A percentile compares a stretch with the other conserved stretches of the same genome.
These are phyloP conservation scores for Panagrolaimus sp. DNA, from an alignment of 1,140 invertebrate species.

Conservation along the genomic window DNA sequence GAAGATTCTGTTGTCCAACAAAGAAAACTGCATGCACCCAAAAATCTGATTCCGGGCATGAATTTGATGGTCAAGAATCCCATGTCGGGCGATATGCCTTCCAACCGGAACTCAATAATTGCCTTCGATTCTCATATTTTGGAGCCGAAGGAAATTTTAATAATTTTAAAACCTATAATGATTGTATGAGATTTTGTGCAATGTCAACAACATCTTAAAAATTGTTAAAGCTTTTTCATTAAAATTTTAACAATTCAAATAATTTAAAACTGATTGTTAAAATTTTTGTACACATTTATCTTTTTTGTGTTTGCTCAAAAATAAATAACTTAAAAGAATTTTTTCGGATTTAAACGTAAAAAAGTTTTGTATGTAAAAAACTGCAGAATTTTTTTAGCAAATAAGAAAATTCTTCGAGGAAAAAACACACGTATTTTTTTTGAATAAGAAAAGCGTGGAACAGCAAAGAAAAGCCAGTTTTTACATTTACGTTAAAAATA, in stretches of 20 bases:
- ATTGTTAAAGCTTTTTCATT: no score
- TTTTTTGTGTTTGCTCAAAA: background rate
- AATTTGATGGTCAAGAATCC: slow-evolving; percentile 18
- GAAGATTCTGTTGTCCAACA: background rate
- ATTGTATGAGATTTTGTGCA: slow-evolving; percentile 32
- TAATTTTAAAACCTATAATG: slow-evolving; percentile 34
- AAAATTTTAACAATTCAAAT: background rate
- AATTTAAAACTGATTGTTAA: background rate
- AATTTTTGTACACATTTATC: background rate
- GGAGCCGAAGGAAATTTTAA: slow-evolving; percentile 43
- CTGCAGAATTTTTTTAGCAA: no score
- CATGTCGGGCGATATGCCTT: slow-evolving; percentile 36
- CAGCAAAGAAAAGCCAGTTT: no score
- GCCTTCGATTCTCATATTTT: slow-evolving; percentile 45
- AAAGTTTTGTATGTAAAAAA: background rate
- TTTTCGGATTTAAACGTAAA: background rate
- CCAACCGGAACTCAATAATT: slow-evolving; percentile 21
- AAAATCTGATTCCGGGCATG: slow-evolving; percentile 34
- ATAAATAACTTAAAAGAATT: background rate
- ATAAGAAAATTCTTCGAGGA: no score
- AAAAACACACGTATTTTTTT: no score
- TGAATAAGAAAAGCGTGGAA: no score
- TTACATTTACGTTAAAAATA: no score
- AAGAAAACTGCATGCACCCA: slow-evolving; percentile 28
- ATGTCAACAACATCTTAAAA: no score